phyloP scores from a whole-genome alignment of 2,113 vertebrate genomes.

The Forbesichthys agassizii region DNA sequence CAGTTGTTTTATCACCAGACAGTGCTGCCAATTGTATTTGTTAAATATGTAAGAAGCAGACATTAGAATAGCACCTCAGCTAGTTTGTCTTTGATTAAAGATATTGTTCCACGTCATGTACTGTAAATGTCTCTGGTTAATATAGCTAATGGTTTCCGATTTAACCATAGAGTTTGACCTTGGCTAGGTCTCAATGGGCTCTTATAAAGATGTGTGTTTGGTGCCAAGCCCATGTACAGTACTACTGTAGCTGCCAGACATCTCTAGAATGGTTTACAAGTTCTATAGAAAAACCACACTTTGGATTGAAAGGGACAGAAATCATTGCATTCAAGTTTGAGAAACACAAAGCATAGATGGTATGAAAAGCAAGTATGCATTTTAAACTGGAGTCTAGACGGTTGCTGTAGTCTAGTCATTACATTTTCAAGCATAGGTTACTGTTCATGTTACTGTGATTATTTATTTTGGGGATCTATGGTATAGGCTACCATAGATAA shows the following conservation, averaged over 20 bases:
- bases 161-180: conserved; percentile 1
- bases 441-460: conserved; percentile 17
- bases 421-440: conserved; percentile 13
- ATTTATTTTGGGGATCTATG: conserved; percentile 14
- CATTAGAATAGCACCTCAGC: no score
- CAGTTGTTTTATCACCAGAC: no score
- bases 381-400: conserved; percentile 18
- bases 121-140: neutral
- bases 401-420: conserved; percentile 15
- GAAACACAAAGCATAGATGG: conserved; percentile 23
- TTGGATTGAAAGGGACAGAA: conserved; percentile 36
- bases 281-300: conserved; percentile 14
- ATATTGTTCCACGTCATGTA: neutral
- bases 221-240: neutral
- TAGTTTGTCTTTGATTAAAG: neutral
- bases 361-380: conserved; percentile 33
- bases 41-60: no score
- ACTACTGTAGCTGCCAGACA: neutral
- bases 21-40: no score
- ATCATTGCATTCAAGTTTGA: conserved; percentile 30
- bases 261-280: neutral
- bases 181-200: conserved; percentile 1
- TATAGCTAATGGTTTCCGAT: conserved; percentile 10
- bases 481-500: conserved; percentile 4
- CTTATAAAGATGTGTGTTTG: conserved; percentile 11